Conservation (phyloP, 2,888 invertebrate species). For the Cephus rjabovi region DNA sequence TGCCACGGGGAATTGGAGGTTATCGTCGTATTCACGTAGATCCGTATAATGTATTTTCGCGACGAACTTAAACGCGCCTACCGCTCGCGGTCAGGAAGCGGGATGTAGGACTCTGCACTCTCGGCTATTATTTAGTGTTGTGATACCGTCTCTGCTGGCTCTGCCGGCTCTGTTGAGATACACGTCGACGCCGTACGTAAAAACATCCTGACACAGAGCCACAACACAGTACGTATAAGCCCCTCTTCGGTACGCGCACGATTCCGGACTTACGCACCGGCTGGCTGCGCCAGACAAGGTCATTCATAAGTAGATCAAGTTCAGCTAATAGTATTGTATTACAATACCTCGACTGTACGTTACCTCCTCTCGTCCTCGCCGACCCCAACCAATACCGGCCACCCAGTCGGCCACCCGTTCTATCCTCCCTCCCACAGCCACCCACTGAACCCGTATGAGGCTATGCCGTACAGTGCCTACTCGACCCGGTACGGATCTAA, state of each 20-base stretch:
- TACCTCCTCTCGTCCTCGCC: not conserved
- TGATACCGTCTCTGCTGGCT: not conserved
- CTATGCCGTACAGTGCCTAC: too few species aligned
- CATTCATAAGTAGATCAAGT: constrained; percentile 63
- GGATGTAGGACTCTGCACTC: not conserved
- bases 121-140: not conserved
- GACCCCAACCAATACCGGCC: not conserved
- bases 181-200: not conserved
- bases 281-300: constrained; percentile 49
- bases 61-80: constrained; percentile 3
- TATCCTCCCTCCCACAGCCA: too few species aligned
- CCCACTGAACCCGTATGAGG: too few species aligned
- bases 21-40: constrained; percentile 2
- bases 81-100: not conserved
- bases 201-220: constrained; percentile 2
- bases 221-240: constrained; percentile 1
- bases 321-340: constrained; percentile 45
- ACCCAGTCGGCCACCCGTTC: too few species aligned
- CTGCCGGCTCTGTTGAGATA: constrained; percentile 1
- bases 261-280: not conserved
- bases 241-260: not conserved
- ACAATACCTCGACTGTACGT: constrained; percentile 22
- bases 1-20: too few species aligned
- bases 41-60: not conserved
- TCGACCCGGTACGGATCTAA: too few species aligned